A percentile compares a stretch with the other conserved stretches of the same genome.
These are phyloP conservation scores for Boulengeromyrus knoepffleri DNA, from an alignment of 2,113 vertebrate species.

Conservation along the genomic window DNA sequence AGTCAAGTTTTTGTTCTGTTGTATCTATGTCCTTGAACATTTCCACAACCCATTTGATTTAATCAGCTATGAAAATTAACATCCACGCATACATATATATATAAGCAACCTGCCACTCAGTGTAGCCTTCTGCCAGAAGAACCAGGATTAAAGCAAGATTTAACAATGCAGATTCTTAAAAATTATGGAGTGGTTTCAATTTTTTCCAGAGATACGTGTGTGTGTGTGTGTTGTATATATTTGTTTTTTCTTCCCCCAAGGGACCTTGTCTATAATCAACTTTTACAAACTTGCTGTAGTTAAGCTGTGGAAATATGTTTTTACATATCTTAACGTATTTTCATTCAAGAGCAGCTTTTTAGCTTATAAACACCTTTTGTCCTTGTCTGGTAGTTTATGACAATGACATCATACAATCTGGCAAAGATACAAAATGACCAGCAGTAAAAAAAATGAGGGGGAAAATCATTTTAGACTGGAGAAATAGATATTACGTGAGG, in stretches of 20 bases:
- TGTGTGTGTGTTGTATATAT: no score
- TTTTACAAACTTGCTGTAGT: background rate
- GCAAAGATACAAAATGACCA: constrained; percentile 32
- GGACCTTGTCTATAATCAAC: background rate
- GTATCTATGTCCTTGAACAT: background rate
- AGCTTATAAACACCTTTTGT: constrained; percentile 46
- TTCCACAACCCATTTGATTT: background rate
- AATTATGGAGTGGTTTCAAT: no score
- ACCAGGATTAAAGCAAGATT: no score
- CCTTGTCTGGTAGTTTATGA: constrained; percentile 41
- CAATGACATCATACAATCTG: constrained; percentile 50
- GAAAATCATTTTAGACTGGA: constrained; percentile 37
- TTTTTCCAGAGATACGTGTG: no score
- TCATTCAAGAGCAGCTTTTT: constrained; percentile 51
- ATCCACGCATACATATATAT: no score
- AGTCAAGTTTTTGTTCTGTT: background rate
- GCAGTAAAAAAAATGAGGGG: constrained; percentile 14
- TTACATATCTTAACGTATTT: constrained; percentile 30
- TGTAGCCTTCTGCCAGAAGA: no score
- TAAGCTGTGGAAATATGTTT: background rate
- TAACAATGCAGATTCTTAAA: no score
- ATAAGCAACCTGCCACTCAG: no score
- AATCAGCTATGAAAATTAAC: background rate
- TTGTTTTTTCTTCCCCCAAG: background rate
- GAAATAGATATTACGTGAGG: constrained; percentile 41